These are phyloP conservation scores for Lucilia sericata DNA, from an alignment of 1,140 invertebrate genomes.

Conservation along the genomic window DNA sequence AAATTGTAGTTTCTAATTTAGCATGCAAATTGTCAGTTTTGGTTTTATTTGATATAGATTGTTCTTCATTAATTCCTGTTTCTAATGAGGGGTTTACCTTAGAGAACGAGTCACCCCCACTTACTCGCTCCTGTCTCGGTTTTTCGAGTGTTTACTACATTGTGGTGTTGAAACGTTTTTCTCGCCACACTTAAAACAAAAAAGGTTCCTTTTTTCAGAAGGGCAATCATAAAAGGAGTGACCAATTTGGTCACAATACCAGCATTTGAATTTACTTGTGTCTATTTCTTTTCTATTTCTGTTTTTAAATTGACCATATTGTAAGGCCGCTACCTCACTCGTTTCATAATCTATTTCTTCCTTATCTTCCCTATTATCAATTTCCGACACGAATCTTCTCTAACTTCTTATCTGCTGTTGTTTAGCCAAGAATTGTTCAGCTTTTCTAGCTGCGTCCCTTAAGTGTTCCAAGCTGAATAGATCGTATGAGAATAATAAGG, in stretches of 20 bases:
- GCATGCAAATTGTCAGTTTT: neutral
- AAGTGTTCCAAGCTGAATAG: neutral
- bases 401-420: neutral
- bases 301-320: neutral
- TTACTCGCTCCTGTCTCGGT: neutral
- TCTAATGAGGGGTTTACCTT: neutral
- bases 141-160: slow-evolving; percentile 21
- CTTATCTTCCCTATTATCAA: neutral
- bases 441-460: neutral
- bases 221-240: slow-evolving; percentile 35
- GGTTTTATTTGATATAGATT: neutral
- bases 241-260: slow-evolving; percentile 41
- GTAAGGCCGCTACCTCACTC: neutral
- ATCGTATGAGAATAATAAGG: neutral
- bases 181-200: slow-evolving; percentile 33
- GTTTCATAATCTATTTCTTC: neutral
- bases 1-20: neutral
- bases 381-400: neutral
- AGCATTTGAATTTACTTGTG: slow-evolving; percentile 25
- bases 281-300: neutral
- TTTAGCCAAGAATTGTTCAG: neutral
- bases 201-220: neutral
- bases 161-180: slow-evolving; percentile 17
- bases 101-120: slow-evolving; percentile 8
- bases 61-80: neutral